Base-by-base conservation (phyloP, 2,888 invertebrate species). In the Pyralis farinalis region DNA sequence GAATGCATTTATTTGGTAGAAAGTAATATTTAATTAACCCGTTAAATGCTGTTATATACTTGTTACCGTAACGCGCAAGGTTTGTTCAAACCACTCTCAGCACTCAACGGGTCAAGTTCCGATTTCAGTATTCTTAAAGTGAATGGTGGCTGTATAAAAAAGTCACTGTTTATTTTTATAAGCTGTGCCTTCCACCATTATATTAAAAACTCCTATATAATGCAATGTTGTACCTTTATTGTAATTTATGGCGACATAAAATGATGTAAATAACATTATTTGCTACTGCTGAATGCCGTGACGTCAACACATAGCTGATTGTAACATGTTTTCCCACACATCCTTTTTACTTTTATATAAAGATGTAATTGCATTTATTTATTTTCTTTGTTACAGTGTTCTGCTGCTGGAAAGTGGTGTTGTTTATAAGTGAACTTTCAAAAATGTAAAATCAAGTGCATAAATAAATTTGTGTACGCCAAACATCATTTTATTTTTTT, bases 231-330 rank as follows among this genome's bases (percentile, higher is more conserved):
- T n/a, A n/a, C n/a, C n/a, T n/a, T 16, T 16, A 16, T 16, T 3
- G 16, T 16, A 16, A 16, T 16, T 3, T 4, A 16, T 16, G 16
- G 4, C 4, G 20, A 9, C 7, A n/a, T 40, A 21, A 63, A 56
- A 76, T 88, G 87, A 87, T 87, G 86, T 71, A 53, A 70, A 43
- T 51, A 58, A 53, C 41, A 52, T 71, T 80, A 88, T 88, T 88
- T 88, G 88, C 88, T 88, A 88, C 88, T 88, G 61, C 87, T 83
- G 88, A 88, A 53, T 78, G 88, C 85, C 78, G 58, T 88, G 88
- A 86, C 77, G 78, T 71, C 33, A 75, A 51, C 56, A 47, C 46
- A 42, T 55, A 40, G 53, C 87, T 87, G 86, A 86, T 65, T 9
- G n/a, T 3, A 3, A 16, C 34, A 11, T 8, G 7, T 35, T 27